Percentiles rank a stretch among this genome's conserved stretches.
Conservation (phyloP, 1,140 invertebrate species). For the Platyscapa corneri region DNA sequence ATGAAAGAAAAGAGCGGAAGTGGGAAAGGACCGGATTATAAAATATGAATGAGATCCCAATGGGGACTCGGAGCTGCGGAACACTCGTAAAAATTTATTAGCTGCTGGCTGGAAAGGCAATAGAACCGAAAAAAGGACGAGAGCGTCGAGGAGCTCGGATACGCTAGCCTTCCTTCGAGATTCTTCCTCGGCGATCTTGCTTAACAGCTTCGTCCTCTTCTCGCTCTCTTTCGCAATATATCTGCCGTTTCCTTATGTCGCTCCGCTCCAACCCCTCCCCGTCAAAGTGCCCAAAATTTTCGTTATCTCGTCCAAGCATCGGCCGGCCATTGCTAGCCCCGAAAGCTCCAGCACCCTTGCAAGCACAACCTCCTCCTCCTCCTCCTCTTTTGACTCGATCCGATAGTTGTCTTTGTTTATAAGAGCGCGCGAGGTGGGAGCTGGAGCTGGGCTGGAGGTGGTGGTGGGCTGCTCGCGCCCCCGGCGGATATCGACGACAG, state of each 20-base stretch:
- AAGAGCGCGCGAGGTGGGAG: no score
- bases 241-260: neutral
- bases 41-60: neutral
- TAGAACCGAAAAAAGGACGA: neutral
- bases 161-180: neutral
- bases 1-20: neutral
- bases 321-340: neutral
- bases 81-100: conserved; percentile 10
- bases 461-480: no score
- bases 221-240: neutral
- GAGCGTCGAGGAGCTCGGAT: neutral
- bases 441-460: no score
- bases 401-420: no score
- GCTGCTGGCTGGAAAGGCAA: neutral
- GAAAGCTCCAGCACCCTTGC: neutral
- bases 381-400: no score
- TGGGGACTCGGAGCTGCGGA: neutral
- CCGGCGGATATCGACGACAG: neutral
- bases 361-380: neutral
- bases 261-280: no score
- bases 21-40: neutral
- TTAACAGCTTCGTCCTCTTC: neutral
- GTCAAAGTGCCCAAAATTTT: neutral
- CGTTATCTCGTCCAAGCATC: neutral
- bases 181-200: neutral